A percentile compares a stretch with the other conserved stretches of the same genome.
Evolutionary conservation across 92 coral and sea anemone species (phyloP).

Genomic region (Montipora capitata): DNA sequence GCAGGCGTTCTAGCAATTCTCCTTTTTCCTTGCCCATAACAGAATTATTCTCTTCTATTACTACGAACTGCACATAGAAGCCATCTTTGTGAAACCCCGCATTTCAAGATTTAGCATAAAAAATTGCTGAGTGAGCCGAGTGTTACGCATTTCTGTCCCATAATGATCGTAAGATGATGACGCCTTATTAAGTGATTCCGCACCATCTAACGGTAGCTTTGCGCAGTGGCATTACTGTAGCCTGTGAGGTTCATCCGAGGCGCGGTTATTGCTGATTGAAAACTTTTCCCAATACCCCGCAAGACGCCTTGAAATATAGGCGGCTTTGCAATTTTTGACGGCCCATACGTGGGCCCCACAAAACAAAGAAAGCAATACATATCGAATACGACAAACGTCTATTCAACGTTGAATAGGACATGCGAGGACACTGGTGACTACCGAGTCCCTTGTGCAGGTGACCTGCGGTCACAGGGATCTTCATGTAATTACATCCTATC

Average conservation of each 20-base stretch:
- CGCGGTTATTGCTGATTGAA: conserved; percentile 94
- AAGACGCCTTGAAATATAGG: conserved; percentile 88
- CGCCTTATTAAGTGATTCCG: too few relatives aligned
- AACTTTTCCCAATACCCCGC: conserved; percentile 96
- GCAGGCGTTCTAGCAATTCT: too few relatives aligned
- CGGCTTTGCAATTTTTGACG: conserved; percentile 72
- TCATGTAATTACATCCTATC: conserved; percentile 19
- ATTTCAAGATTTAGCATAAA: too few relatives aligned
- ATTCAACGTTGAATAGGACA: neutral
- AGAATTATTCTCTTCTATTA: too few relatives aligned
- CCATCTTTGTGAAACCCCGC: too few relatives aligned
- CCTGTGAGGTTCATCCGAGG: conserved; percentile 90
- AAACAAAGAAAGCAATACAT: neutral
- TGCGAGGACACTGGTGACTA: conserved; percentile 1
- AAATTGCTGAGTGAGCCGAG: too few relatives aligned
- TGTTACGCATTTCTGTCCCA: neutral
- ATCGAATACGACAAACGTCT: too few relatives aligned
- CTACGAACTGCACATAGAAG: too few relatives aligned
- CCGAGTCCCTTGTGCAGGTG: neutral
- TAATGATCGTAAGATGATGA: neutral
- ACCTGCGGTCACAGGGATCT: neutral
- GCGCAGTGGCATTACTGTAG: conserved; percentile 98
- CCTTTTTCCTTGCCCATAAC: too few relatives aligned
- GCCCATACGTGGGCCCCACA: conserved; percentile 64
- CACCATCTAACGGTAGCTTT: conserved; percentile 28